Evolutionary conservation across 2,113 vertebrate species (phyloP).

Genomic region (Pluvialis apricaria): DNA sequence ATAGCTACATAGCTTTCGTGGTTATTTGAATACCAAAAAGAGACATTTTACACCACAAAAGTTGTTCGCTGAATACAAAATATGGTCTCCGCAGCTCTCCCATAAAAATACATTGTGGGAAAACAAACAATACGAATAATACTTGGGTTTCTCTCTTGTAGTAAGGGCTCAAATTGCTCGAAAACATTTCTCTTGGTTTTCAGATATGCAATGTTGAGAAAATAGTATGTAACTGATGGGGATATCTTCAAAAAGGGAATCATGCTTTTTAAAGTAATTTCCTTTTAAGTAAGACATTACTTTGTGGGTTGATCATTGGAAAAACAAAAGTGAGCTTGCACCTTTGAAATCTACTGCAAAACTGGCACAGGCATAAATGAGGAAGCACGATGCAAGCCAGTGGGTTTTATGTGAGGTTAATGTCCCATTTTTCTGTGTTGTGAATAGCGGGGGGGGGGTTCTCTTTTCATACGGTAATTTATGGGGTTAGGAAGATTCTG

Average conservation of each 20-base stretch:
- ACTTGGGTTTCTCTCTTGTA: neutral
- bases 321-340: neutral
- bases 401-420: slow-evolving; percentile 50
- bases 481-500: neutral
- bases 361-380: neutral
- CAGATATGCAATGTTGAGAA: neutral
- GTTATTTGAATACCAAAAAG: slow-evolving; percentile 21
- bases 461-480: neutral
- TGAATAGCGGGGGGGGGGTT: neutral
- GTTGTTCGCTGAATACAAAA: neutral
- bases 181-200: neutral
- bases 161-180: neutral
- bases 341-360: slow-evolving; percentile 9
- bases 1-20: neutral
- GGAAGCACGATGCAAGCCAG: slow-evolving; percentile 10
- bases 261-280: neutral
- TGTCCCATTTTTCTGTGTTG: slow-evolving; percentile 15
- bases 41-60: slow-evolving; percentile 3
- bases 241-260: neutral
- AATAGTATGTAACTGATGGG: neutral
- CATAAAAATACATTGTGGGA: slow-evolving; percentile 13
- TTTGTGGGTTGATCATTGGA: neutral
- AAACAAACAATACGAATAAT: neutral
- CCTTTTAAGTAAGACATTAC: neutral
- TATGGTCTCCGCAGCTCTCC: neutral